A percentile compares a stretch with the other conserved stretches of the same genome.
phyloP scores from a whole-genome alignment of 2,888 invertebrate species.

The Lottia scabra region DNA sequence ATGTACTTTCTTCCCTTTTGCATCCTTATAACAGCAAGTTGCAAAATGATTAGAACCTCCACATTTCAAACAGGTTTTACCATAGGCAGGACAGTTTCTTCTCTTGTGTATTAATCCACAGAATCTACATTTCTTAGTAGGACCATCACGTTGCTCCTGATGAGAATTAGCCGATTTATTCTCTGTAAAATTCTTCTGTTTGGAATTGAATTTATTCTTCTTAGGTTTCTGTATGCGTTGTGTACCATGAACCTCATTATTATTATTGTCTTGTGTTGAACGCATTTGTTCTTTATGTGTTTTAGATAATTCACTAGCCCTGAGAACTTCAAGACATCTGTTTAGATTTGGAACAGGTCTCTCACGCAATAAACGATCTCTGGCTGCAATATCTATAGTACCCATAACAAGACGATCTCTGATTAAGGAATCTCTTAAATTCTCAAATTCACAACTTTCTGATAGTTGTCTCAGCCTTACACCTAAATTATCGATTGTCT shows the following conservation, averaged over 20 bases:
- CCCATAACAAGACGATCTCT: neutral
- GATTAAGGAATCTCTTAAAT: neutral
- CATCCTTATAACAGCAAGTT: slow-evolving; percentile 4
- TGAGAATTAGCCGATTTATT: too few species aligned
- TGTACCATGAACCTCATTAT: neutral
- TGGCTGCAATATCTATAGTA: neutral
- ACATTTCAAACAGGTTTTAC: slow-evolving; percentile 31
- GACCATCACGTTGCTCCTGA: too few species aligned
- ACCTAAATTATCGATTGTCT: neutral
- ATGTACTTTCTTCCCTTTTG: neutral
- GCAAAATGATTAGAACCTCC: slow-evolving; percentile 33
- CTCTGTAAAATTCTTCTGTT: too few species aligned
- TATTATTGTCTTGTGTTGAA: neutral
- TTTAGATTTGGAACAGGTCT: neutral
- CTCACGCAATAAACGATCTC: neutral
- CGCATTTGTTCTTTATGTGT: slow-evolving; percentile 1
- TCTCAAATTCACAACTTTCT: neutral
- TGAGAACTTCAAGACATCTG: neutral
- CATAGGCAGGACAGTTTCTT: slow-evolving; percentile 38
- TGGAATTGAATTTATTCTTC: too few species aligned
- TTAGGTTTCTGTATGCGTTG: too few species aligned
- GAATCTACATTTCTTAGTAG: slow-evolving; percentile 20
- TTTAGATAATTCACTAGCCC: neutral
- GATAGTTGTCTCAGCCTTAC: neutral
- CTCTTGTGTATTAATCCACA: slow-evolving; percentile 33